Evolutionary conservation across 2,113 vertebrate species (phyloP), one percentile per base, ranked within the genome.

Genomic region (Dasyurus viverrinus): DNA sequence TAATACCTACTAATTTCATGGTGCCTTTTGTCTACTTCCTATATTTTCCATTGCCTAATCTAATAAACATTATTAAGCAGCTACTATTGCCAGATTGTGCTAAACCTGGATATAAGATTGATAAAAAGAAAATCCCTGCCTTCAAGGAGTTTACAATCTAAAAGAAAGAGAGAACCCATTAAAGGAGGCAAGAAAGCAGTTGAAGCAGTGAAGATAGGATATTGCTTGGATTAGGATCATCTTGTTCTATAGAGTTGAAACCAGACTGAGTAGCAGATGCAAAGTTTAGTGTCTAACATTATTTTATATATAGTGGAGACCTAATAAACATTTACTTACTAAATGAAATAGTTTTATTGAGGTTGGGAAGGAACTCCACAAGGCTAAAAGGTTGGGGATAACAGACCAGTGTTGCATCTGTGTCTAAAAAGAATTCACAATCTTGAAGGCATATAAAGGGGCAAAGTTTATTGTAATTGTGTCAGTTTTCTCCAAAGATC

Each of bases 151-250:
- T 36, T 68, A 8, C 5, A 84, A 84, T 42, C 36, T 22, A 84
- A 22, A 7, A n/a, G 36, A 4, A n/a, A 14, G 4, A n/a, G 36
- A 84, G 1, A 42, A 84, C 16, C 42, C 6, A 84, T 1, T 22
- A 84, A 84, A 42, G 68, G 16, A 76, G 12, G 1, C 4, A 22
- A 1, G 68, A 84, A 42, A 84, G 6, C 68, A 42, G n/a, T n/a
- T 6, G 19, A 14, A 6, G 0, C 2, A 30, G 30, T 36, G 0
- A 36, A 0, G 14, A 84, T 22, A 36, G 12, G 60, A n/a, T 5
- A 76, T 4, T 22, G 22, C 36, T 1, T 22, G 27, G 9, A 12
- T 25, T 12, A 12, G 27, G 27, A 27, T 30, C 1, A 42, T 84
- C 16, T 84, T 84, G 19, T 42, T 84, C 14, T 42, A 6, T 19